Evolutionary conservation across 2,888 invertebrate species (phyloP).

Genomic region (Lathronympha strigana): DNA sequence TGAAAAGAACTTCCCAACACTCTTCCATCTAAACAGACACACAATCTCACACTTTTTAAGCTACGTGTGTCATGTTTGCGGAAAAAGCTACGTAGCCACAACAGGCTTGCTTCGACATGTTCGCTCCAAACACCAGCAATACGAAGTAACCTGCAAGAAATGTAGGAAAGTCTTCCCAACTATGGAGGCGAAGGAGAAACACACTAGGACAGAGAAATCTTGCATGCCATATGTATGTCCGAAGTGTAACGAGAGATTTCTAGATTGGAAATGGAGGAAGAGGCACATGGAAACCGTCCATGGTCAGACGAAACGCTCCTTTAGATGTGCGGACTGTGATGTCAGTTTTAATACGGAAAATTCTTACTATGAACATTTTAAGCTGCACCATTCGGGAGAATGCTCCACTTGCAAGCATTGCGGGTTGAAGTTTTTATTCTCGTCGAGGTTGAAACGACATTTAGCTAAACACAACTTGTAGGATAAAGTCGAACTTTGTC

Average conservation of each 20-base stretch:
- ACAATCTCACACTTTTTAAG: conserved; percentile 74
- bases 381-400: conserved; percentile 69
- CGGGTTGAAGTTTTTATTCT: conserved; percentile 69
- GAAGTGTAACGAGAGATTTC: conserved; percentile 69
- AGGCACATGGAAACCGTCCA: conserved; percentile 71
- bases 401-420: conserved; percentile 72
- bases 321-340: conserved; percentile 68
- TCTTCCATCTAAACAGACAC: conserved; percentile 71
- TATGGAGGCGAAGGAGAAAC: conserved; percentile 73
- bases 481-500: background rate
- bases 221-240: conserved; percentile 75
- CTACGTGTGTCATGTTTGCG: conserved; percentile 75
- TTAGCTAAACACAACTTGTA: conserved; percentile 64
- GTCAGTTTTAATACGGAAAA: conserved; percentile 65
- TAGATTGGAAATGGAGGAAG: conserved; percentile 66
- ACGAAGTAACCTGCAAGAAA: conserved; percentile 67
- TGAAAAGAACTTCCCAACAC: conserved; percentile 64
- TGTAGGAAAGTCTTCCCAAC: conserved; percentile 71
- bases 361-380: conserved; percentile 72
- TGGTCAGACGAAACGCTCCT: conserved; percentile 61
- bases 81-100: conserved; percentile 71
- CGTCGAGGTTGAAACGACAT: conserved; percentile 68
- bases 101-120: conserved; percentile 70
- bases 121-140: conserved; percentile 69
- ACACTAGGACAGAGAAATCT: conserved; percentile 66